phyloP scores from a whole-genome alignment of 2,888 invertebrate species.

The Hydroisotoma schaefferi region DNA sequence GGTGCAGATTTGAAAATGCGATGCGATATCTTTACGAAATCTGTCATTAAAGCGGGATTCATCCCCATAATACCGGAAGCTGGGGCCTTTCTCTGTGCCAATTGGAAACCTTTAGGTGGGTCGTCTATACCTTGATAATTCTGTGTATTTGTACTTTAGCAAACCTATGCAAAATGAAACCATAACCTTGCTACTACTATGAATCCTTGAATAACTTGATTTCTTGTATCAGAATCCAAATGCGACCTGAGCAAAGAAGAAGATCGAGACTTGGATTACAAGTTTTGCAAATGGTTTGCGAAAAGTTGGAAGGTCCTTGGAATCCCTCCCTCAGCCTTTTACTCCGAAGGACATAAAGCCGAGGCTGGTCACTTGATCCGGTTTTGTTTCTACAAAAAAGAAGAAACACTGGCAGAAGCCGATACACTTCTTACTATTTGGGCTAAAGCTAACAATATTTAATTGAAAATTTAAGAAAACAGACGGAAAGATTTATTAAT shows the following conservation, averaged over 20 bases:
- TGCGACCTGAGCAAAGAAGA: conserved; percentile 66
- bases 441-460: conserved; percentile 10
- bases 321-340: conserved; percentile 93
- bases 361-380: conserved; percentile 81
- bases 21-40: conserved; percentile 72
- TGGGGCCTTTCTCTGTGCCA: conserved; percentile 95
- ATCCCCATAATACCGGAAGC: conserved; percentile 86
- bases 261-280: conserved; percentile 77
- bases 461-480: too few relatives aligned
- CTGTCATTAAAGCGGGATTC: conserved; percentile 67
- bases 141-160: conserved; percentile 49
- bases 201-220: neutral
- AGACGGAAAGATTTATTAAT: too few relatives aligned
- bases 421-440: conserved; percentile 12
- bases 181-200: neutral
- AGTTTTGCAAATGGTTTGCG: conserved; percentile 92
- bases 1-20: conserved; percentile 71
- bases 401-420: conserved; percentile 28
- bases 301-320: conserved; percentile 88
- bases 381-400: conserved; percentile 83
- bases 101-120: conserved; percentile 73
- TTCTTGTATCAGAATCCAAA: conserved; percentile 57
- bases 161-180: too few relatives aligned
- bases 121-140: conserved; percentile 4
- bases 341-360: conserved; percentile 70